Evolutionary conservation across 2,888 invertebrate species (phyloP).

Genomic region (Chrysolina americana): DNA sequence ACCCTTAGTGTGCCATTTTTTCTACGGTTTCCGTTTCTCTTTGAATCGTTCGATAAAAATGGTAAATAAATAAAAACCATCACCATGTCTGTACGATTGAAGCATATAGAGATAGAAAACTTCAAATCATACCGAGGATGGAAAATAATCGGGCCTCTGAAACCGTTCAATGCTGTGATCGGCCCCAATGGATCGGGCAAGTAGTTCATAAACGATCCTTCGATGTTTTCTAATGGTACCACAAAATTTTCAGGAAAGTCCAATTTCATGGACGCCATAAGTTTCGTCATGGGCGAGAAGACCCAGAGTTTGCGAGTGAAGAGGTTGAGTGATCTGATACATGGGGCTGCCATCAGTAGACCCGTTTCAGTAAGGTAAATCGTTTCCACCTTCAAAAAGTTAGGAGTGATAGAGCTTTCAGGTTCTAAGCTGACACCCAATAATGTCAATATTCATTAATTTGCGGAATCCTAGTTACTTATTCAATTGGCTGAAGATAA

Average conservation of each 20-base stretch:
- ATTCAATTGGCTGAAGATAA: no score
- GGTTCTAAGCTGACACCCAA: no score
- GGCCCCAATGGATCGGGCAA: constrained; percentile 99
- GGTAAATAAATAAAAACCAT: neutral
- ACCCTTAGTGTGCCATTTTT: no score
- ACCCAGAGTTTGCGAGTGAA: constrained; percentile 95
- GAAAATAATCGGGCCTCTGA: constrained; percentile 93
- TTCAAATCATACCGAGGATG: constrained; percentile 99
- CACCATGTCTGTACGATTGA: constrained; percentile 86
- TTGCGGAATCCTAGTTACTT: no score
- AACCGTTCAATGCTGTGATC: constrained; percentile 97
- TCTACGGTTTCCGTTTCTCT: neutral
- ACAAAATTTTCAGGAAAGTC: constrained; percentile 87
- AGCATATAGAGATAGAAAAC: constrained; percentile 97
- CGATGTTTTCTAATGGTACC: neutral
- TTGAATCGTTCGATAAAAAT: neutral
- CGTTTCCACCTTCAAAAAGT: no score
- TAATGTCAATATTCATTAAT: neutral
- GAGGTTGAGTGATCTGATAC: constrained; percentile 94
- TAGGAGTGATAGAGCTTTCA: no score
- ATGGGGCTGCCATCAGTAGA: constrained; percentile 97
- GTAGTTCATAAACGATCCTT: neutral
- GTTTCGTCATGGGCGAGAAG: constrained; percentile 99
- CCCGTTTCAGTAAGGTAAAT: constrained; percentile 86
- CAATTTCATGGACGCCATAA: constrained; percentile 99